These are phyloP conservation scores for Nycteola revayana DNA, from an alignment of 2,888 invertebrate species.

Conservation along the genomic window DNA sequence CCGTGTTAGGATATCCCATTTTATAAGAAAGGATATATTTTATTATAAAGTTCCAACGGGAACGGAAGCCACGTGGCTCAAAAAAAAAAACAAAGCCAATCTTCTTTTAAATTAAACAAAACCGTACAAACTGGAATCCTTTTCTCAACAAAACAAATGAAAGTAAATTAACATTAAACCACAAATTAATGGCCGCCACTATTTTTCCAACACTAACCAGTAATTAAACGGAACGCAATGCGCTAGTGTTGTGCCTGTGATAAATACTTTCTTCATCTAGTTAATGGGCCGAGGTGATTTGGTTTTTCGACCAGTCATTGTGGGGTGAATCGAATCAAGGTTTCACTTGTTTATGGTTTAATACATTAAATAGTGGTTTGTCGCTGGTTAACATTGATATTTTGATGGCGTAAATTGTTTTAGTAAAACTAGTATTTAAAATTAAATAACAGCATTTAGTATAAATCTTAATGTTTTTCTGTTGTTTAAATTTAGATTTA, in stretches of 20 bases:
- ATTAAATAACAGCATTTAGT: background rate
- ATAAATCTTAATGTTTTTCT: background rate
- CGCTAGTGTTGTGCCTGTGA: conserved; percentile 31
- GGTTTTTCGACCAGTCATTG: conserved; percentile 47
- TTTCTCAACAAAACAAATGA: conserved; percentile 10
- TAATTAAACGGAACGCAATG: conserved; percentile 45
- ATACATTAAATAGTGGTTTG: too few species aligned
- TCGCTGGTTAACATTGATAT: too few species aligned
- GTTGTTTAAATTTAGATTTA: background rate
- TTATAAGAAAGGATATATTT: too few species aligned
- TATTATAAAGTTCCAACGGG: too few species aligned
- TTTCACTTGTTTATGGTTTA: too few species aligned
- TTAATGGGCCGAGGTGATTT: conserved; percentile 53
- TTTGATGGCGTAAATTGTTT: background rate
- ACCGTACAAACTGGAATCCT: conserved; percentile 5
- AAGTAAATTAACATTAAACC: conserved; percentile 9
- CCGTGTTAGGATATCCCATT: too few species aligned
- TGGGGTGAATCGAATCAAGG: background rate
- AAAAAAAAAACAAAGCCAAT: too few species aligned
- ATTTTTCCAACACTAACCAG: conserved; percentile 36
- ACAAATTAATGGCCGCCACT: conserved; percentile 19
- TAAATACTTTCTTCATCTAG: conserved; percentile 66
- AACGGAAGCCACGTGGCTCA: too few species aligned
- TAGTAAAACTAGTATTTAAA: background rate
- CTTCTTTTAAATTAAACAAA: too few species aligned